phyloP scores from a whole-genome alignment of 2,888 invertebrate genomes.

The Thysanoteuthis rhombus region DNA sequence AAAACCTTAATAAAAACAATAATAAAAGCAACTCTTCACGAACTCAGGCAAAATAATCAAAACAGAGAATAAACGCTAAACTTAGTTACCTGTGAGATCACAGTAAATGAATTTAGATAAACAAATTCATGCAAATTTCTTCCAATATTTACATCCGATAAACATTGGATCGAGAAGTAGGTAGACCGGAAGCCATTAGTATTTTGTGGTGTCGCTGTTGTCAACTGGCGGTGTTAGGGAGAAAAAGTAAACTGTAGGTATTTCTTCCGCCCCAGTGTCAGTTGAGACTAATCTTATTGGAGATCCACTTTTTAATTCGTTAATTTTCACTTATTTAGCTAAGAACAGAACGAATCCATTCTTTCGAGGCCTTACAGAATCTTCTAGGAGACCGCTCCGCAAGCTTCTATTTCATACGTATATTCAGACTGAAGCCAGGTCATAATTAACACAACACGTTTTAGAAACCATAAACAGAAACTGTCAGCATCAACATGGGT shows the following conservation, averaged over 20 bases:
- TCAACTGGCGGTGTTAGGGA: background rate
- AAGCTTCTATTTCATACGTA: too few species aligned
- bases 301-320: background rate
- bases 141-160: background rate
- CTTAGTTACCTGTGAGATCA: background rate
- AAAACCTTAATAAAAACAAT: background rate
- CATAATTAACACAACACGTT: too few species aligned
- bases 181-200: background rate
- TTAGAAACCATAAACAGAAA: too few species aligned
- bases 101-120: background rate
- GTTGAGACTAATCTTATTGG: background rate
- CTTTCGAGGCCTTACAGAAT: too few species aligned
- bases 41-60: background rate
- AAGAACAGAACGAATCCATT: too few species aligned
- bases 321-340: too few species aligned
- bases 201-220: background rate
- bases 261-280: background rate
- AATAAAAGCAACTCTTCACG: background rate
- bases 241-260: background rate
- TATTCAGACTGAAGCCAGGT: too few species aligned
- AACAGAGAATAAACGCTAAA: background rate
- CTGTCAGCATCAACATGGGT: too few species aligned
- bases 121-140: background rate
- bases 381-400: too few species aligned
- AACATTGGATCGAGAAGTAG: background rate